Percentiles rank a stretch among this genome's conserved stretches.
These are phyloP conservation scores for Leptinotarsa rubiginosa DNA, from an alignment of 2,888 invertebrate genomes.

Conservation along the genomic window DNA sequence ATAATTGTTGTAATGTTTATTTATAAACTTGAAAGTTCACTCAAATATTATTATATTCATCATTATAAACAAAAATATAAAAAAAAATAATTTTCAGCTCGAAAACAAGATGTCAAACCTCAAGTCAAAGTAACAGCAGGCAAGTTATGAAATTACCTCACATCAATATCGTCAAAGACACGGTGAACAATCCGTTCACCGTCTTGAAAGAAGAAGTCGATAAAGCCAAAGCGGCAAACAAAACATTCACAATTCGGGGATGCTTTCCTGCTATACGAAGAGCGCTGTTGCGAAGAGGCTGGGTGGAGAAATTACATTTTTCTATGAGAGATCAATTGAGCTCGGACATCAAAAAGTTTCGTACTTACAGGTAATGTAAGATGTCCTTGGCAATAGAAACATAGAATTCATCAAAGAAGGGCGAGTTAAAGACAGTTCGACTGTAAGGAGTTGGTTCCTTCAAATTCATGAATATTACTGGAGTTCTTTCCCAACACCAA, in stretches of 20 bases:
- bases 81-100: background rate
- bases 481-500: no score
- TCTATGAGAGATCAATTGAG: constrained; percentile 60
- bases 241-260: constrained; percentile 72
- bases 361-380: constrained; percentile 36
- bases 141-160: background rate
- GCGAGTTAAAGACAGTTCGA: no score
- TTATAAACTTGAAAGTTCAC: no score
- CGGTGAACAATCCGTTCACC: constrained; percentile 46
- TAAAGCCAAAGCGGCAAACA: constrained; percentile 67
- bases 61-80: background rate
- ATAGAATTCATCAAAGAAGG: no score
- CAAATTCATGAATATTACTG: no score
- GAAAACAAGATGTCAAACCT: background rate
- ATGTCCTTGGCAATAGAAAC: no score
- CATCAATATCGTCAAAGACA: background rate
- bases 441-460: no score
- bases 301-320: constrained; percentile 77
- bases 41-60: background rate
- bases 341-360: constrained; percentile 50
- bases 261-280: constrained; percentile 68
- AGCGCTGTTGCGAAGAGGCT: constrained; percentile 75
- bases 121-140: background rate
- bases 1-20: no score
- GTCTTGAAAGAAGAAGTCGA: constrained; percentile 66